These are phyloP conservation scores for Atherix ibis DNA, from an alignment of 2,888 invertebrate species.

Conservation along the genomic window DNA sequence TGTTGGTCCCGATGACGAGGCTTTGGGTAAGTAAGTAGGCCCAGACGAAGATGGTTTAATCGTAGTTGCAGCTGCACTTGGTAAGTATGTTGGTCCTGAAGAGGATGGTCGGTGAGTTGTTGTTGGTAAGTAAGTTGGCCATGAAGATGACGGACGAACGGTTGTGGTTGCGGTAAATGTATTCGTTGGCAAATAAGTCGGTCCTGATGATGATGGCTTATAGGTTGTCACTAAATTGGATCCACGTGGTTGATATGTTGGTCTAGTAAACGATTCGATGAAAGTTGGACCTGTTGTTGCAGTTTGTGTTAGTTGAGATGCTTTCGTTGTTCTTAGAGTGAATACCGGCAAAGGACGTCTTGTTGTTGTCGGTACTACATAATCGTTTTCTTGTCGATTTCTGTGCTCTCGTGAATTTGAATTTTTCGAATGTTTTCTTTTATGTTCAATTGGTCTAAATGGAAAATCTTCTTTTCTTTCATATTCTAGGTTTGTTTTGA, in stretches of 20 bases:
- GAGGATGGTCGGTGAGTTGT: conserved; percentile 4
- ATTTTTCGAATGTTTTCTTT: too few species aligned
- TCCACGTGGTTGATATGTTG: neutral
- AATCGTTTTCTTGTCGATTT: neutral
- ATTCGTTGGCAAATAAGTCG: neutral
- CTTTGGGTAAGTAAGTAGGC: neutral
- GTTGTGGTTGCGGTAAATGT: too few species aligned
- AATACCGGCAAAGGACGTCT: neutral
- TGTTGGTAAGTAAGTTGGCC: neutral
- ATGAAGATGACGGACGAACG: neutral
- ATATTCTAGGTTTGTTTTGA: too few species aligned
- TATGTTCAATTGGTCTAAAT: too few species aligned
- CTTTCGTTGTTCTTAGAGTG: neutral
- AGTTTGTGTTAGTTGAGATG: neutral
- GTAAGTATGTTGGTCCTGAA: conserved; percentile 6
- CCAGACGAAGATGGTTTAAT: conserved; percentile 2
- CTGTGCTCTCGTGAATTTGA: too few species aligned
- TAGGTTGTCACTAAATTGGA: neutral
- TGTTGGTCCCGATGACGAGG: conserved; percentile 1
- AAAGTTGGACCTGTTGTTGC: neutral
- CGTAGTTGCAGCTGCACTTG: neutral
- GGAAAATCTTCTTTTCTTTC: too few species aligned
- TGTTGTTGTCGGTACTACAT: neutral
- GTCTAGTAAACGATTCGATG: neutral
- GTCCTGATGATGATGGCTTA: neutral